Evolutionary conservation across 1,140 invertebrate species (phyloP).

Genomic region (Zaprionus nigranus): DNA sequence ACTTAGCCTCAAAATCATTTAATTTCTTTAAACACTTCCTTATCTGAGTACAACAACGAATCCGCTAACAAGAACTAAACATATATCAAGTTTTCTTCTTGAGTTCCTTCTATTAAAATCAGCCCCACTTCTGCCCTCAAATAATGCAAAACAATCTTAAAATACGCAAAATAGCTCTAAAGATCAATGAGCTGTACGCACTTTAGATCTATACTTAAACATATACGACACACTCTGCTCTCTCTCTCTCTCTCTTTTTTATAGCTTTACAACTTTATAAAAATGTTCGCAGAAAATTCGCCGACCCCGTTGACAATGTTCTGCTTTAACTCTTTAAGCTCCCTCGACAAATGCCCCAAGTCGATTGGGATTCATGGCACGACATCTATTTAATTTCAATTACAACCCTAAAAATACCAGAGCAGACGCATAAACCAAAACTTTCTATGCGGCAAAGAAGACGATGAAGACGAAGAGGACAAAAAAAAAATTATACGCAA

Average conservation of each 20-base stretch:
- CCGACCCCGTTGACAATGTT: neutral
- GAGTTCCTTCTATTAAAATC: neutral
- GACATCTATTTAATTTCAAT: constrained; percentile 83
- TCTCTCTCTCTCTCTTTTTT: neutral
- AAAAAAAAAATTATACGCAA: constrained; percentile 27
- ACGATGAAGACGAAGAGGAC: neutral
- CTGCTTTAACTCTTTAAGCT: constrained; percentile 55
- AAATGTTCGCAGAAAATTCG: constrained; percentile 9
- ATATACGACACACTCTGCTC: neutral
- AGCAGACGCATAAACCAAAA: constrained; percentile 76
- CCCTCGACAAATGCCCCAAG: constrained; percentile 23
- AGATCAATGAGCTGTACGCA: constrained; percentile 2
- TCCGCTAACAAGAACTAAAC: no score
- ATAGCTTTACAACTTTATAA: constrained; percentile 2
- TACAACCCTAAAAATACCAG: constrained; percentile 77
- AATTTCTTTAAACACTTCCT: no score
- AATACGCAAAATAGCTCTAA: neutral
- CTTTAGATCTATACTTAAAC: neutral
- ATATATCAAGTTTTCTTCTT: neutral
- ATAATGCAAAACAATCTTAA: neutral
- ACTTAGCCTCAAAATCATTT: neutral
- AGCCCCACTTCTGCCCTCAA: neutral
- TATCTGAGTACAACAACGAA: no score
- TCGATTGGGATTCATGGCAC: constrained; percentile 79
- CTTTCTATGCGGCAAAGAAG: constrained; percentile 36